Evolutionary conservation across 2,113 vertebrate genomes (phyloP).

Genomic region (Arvicanthis niloticus): DNA sequence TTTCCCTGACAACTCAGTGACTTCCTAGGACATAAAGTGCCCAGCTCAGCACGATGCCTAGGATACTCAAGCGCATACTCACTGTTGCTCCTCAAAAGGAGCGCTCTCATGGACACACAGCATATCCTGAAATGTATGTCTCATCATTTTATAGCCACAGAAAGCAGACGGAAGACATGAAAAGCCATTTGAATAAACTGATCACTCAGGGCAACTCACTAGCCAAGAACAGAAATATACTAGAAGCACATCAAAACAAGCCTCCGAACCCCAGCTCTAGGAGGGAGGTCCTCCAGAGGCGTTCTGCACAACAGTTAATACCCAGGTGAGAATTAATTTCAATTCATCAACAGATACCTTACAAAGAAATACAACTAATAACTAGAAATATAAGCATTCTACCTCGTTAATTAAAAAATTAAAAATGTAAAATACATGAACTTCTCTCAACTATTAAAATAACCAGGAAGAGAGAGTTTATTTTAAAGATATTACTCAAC

Average conservation of each 20-base stretch:
- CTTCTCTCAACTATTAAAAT: constrained; percentile 25
- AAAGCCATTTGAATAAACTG: background rate
- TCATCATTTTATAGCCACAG: background rate
- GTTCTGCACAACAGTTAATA: background rate
- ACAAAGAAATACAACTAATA: constrained; percentile 13
- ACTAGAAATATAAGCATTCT: background rate
- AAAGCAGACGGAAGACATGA: background rate
- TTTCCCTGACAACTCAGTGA: background rate
- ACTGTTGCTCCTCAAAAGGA: background rate
- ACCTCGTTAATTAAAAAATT: background rate
- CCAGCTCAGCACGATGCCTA: background rate
- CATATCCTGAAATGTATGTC: background rate
- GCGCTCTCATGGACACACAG: background rate
- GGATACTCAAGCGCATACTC: background rate
- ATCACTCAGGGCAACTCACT: background rate
- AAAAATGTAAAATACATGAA: constrained; percentile 19
- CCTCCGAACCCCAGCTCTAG: background rate
- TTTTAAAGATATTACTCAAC: background rate
- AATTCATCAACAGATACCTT: background rate
- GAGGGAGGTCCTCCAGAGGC: background rate
- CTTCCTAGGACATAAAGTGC: background rate
- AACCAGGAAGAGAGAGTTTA: constrained; percentile 17
- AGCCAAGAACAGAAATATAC: constrained; percentile 33
- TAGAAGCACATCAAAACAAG: background rate
- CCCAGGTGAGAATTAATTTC: background rate